Conservation (phyloP, 2,888 invertebrate genomes). For the Pteria penguin region DNA sequence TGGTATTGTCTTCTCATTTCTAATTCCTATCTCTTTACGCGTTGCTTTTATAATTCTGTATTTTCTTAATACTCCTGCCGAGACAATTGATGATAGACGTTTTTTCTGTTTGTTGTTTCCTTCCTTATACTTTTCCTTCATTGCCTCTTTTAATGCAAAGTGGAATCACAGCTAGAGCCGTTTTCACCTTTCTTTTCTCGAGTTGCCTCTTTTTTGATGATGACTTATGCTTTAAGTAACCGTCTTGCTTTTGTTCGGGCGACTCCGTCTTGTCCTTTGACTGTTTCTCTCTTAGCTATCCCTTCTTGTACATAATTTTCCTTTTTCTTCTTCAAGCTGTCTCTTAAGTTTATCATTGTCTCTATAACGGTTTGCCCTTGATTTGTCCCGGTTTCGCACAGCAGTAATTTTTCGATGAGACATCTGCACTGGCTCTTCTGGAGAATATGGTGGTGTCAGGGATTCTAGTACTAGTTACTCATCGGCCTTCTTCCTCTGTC, state of each 20-base stretch:
- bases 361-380: neutral
- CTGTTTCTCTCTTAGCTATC: neutral
- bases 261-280: neutral
- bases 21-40: neutral
- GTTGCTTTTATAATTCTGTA: neutral
- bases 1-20: too few relatives aligned
- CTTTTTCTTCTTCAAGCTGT: neutral
- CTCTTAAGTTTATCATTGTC: neutral
- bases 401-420: too few relatives aligned
- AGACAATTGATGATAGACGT: neutral
- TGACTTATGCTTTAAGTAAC: too few relatives aligned
- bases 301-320: neutral
- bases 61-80: constrained; percentile 7
- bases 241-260: neutral
- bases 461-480: neutral
- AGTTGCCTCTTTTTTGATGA: neutral
- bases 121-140: neutral
- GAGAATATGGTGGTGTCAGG: neutral
- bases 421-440: neutral
- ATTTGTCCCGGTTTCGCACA: neutral
- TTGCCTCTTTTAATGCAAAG: neutral
- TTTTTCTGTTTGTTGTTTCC: constrained; percentile 3
- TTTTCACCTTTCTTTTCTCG: neutral
- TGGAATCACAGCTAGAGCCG: neutral
- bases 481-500: neutral